Percentiles rank a stretch among this genome's conserved stretches.
Evolutionary conservation across 30 jellyfish, hydroid and myxozoan genomes (phyloP).

Genomic region (Hydra vulgaris): DNA sequence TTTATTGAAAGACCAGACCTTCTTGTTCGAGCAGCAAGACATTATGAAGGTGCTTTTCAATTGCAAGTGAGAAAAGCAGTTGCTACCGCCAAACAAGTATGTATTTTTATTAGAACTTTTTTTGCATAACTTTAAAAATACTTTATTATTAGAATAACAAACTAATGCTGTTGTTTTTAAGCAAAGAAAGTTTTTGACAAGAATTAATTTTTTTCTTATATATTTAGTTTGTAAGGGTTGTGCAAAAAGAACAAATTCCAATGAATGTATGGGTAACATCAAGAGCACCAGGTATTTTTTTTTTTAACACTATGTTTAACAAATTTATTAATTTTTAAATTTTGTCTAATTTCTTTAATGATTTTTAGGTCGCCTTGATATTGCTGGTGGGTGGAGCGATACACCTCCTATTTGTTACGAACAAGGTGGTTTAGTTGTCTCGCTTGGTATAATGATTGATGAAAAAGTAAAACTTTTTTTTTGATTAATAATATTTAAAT

Average conservation of each 20-base stretch:
- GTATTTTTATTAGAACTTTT: constrained; percentile 11
- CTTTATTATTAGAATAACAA: no score
- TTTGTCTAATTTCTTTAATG: neutral
- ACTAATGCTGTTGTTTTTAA: no score
- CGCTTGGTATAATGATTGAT: constrained; percentile 68
- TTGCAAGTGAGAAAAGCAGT: constrained; percentile 92
- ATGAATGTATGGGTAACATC: constrained; percentile 66
- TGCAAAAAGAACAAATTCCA: constrained; percentile 38
- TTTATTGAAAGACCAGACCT: constrained; percentile 95
- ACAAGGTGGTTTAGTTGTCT: constrained; percentile 82
- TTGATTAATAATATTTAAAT: no score
- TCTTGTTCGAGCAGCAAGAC: constrained; percentile 95
- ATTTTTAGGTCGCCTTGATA: constrained; percentile 66
- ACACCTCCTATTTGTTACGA: constrained; percentile 98
- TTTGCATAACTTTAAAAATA: neutral
- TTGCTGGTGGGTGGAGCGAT: constrained; percentile 98
- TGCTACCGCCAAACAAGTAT: constrained; percentile 78
- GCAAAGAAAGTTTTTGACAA: no score
- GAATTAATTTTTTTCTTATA: neutral
- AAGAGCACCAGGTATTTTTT: constrained; percentile 83
- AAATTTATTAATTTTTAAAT: neutral
- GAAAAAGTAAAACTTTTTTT: constrained; percentile 42
- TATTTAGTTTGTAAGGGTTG: constrained; percentile 54
- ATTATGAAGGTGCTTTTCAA: constrained; percentile 98
- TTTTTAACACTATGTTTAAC: neutral